Evolutionary conservation across 2,113 vertebrate species (phyloP).

Genomic region (Phaethornis superciliosus): DNA sequence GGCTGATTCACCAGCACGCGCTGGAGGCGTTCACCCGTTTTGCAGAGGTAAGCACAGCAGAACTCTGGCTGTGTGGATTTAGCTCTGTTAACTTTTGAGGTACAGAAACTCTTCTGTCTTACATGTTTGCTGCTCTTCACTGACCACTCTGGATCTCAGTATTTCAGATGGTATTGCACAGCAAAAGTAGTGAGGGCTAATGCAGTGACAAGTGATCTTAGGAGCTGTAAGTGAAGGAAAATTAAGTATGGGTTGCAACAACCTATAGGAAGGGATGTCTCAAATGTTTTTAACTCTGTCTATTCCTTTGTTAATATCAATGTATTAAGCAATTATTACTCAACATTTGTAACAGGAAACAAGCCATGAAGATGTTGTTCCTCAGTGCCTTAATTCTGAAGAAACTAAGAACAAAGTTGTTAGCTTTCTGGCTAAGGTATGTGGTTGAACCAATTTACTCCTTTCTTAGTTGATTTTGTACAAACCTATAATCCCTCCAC

Average conservation of each 20-base stretch:
- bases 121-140: neutral
- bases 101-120: neutral
- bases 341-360: conserved; percentile 80
- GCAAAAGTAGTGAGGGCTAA: neutral
- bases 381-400: conserved; percentile 85
- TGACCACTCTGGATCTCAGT: neutral
- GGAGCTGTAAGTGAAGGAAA: neutral
- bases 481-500: too few relatives aligned
- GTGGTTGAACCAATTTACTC: neutral
- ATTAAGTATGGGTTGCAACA: neutral
- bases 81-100: neutral
- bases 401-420: conserved; percentile 87
- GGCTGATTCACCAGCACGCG: conserved; percentile 88
- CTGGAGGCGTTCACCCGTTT: conserved; percentile 91
- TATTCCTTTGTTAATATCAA: neutral
- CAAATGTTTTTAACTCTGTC: neutral
- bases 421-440: conserved; percentile 92
- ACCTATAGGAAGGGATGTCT: neutral
- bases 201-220: neutral
- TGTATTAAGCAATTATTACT: neutral
- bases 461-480: neutral
- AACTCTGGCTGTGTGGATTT: neutral
- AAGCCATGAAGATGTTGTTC: conserved; percentile 90
- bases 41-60: conserved; percentile 83
- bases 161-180: neutral